These are phyloP conservation scores for Diglossa cyanea DNA, from an alignment of 2,797 vertebrate genomes.

Conservation along the genomic window DNA sequence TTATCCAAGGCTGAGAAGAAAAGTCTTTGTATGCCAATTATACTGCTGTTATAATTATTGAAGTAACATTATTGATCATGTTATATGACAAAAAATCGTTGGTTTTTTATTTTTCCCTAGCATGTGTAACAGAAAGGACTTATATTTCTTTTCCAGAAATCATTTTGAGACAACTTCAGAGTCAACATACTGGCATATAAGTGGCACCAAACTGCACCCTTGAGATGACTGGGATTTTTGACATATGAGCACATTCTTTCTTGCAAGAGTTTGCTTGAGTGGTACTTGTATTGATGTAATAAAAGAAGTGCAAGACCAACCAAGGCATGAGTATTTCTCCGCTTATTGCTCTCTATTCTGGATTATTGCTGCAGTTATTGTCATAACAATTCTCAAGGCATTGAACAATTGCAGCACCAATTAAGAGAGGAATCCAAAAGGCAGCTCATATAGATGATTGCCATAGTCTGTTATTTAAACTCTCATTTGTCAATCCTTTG, in stretches of 20 bases:
- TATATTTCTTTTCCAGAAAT: background rate
- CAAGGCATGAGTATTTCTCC: background rate
- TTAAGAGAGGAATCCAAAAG: background rate
- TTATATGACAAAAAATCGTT: fast-evolving
- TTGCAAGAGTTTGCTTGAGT: background rate
- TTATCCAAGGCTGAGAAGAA: background rate
- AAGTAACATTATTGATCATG: background rate
- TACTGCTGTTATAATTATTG: background rate
- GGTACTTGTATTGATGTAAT: background rate
- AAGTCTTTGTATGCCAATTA: background rate
- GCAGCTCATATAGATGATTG: background rate
- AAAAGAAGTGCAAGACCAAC: background rate
- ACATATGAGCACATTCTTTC: background rate
- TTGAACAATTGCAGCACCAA: background rate
- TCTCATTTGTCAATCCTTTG: background rate
- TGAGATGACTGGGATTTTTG: background rate
- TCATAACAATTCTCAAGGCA: background rate
- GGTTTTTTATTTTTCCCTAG: fast-evolving
- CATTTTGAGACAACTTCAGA: background rate
- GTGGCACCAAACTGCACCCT: background rate
- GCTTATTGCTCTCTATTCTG: background rate
- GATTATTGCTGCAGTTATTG: background rate
- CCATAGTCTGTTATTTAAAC: background rate
- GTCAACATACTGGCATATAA: fast-evolving
- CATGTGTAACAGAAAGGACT: background rate